Percentiles rank a stretch among this genome's conserved stretches.
phyloP scores from a whole-genome alignment of 2,113 vertebrate species.

The Ammospiza caudacuta region DNA sequence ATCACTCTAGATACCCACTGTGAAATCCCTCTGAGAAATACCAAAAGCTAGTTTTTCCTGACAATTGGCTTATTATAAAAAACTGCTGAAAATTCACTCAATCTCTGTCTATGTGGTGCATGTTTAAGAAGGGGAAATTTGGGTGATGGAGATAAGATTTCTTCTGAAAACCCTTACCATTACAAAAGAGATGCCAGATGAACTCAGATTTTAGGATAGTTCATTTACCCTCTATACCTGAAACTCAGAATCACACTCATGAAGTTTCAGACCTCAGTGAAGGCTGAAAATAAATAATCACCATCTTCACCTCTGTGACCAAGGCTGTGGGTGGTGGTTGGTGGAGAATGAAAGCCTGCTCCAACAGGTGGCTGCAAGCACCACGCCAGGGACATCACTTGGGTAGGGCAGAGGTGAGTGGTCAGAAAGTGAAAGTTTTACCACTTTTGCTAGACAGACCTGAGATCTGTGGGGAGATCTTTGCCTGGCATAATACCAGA shows the following conservation, averaged over 20 bases:
- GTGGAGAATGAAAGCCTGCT: not conserved
- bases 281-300: not conserved
- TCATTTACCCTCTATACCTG: not conserved
- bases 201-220: not conserved
- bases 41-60: not conserved
- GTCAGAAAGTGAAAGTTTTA: not conserved
- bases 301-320: not conserved
- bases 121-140: not conserved
- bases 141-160: not conserved
- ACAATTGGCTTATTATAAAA: not conserved
- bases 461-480: not conserved
- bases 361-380: not conserved
- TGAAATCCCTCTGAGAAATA: not conserved
- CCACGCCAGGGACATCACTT: rapidly evolving
- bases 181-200: not conserved
- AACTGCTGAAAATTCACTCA: not conserved
- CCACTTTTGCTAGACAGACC: not conserved
- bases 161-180: not conserved
- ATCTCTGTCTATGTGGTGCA: not conserved
- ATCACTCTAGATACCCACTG: not conserved
- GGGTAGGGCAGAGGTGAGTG: not conserved
- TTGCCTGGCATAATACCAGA: not conserved
- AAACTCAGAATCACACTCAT: not conserved
- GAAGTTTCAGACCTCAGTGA: not conserved
- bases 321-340: not conserved